Percentiles rank a stretch among this genome's conserved stretches.
These are phyloP conservation scores for Meles meles DNA, from an alignment of 2,113 vertebrate species.

Conservation along the genomic window DNA sequence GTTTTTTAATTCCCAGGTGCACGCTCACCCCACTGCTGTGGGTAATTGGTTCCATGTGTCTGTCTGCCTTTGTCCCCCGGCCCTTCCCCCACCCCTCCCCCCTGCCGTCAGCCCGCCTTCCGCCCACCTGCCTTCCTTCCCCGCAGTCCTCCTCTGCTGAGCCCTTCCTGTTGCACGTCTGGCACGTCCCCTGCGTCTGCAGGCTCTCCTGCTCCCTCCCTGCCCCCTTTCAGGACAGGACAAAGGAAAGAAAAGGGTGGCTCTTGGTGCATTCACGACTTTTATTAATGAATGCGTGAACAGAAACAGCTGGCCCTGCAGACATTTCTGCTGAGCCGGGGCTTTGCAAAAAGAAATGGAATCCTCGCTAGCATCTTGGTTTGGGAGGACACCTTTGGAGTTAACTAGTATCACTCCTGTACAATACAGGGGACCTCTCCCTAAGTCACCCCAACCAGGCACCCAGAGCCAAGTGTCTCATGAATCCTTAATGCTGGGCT, in stretches of 20 bases:
- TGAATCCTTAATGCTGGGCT: background rate
- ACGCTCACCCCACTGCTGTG: background rate
- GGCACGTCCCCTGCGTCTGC: slow-evolving; percentile 65
- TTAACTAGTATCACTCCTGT: background rate
- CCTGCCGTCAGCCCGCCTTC: background rate
- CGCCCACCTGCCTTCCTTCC: slow-evolving; percentile 65
- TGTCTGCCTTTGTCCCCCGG: background rate
- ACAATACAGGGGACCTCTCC: background rate
- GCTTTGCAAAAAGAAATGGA: background rate
- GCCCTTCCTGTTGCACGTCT: slow-evolving; percentile 70
- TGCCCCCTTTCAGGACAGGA: slow-evolving; percentile 65
- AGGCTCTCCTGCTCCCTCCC: slow-evolving; percentile 54
- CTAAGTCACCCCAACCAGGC: background rate
- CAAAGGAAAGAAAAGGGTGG: slow-evolving; percentile 69
- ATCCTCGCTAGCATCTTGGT: background rate
- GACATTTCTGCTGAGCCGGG: slow-evolving; percentile 33
- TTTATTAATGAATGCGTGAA: slow-evolving; percentile 68
- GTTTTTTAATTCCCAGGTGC: slow-evolving; percentile 51
- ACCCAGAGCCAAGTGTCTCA: background rate
- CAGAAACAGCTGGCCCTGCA: slow-evolving; percentile 57
- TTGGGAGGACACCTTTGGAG: background rate
- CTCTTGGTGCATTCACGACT: slow-evolving; percentile 46
- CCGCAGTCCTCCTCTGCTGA: background rate
- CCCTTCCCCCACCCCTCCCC: background rate
- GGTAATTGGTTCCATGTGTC: slow-evolving; percentile 41